Conservation (phyloP, 2,113 vertebrate species). For the Phyllostomus discolor region DNA sequence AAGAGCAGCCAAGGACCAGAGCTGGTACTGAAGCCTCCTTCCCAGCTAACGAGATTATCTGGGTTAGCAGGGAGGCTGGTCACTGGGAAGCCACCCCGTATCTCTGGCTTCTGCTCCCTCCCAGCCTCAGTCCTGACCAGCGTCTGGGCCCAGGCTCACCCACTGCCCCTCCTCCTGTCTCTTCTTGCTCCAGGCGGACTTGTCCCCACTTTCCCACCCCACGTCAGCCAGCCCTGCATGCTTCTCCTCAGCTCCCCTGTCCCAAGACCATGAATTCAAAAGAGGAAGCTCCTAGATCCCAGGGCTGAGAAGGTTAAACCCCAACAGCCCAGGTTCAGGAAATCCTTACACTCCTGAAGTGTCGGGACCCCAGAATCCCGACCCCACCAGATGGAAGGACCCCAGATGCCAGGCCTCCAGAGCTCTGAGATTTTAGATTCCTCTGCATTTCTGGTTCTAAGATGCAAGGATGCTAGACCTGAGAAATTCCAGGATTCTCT, state of each 20-base stretch:
- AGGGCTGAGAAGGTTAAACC: not conserved
- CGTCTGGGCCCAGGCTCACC: not conserved
- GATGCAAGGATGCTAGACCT: not conserved
- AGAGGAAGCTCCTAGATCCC: not conserved
- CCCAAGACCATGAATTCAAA: not conserved
- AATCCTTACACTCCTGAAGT: not conserved
- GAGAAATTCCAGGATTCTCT: not conserved
- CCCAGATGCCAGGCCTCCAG: not conserved
- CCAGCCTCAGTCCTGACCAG: not conserved
- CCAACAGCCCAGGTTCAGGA: not conserved
- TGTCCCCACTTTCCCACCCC: not conserved
- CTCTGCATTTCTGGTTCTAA: not conserved
- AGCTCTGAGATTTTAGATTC: not conserved
- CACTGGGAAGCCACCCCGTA: not conserved
- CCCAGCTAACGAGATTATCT: constrained; percentile 25
- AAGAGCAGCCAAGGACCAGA: not conserved
- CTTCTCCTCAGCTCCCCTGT: not conserved
- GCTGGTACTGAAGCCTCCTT: not conserved
- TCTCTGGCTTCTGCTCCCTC: not conserved
- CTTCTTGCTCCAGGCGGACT: not conserved
- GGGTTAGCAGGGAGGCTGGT: not conserved
- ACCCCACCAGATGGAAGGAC: not conserved
- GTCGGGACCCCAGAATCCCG: not conserved
- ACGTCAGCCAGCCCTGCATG: no score
- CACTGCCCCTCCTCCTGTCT: not conserved